Percentiles rank a stretch among this genome's conserved stretches.
Evolutionary conservation across 2,888 invertebrate genomes (phyloP).

Genomic region (Limnephilus lunatus): DNA sequence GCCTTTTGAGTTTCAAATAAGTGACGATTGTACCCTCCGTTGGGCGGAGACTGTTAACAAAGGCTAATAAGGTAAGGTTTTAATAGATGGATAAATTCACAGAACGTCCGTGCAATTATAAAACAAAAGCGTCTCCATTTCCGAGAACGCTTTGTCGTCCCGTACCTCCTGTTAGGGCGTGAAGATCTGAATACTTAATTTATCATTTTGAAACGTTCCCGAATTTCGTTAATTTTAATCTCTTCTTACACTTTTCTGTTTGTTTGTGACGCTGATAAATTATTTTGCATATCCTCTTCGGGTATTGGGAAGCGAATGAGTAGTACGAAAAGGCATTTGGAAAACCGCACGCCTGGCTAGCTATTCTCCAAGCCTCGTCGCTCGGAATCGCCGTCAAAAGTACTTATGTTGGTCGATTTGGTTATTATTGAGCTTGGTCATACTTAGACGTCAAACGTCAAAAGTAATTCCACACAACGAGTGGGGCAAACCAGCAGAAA

Average conservation of each 20-base stretch:
- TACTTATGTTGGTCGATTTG: too few relatives aligned
- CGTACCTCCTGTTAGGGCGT: neutral
- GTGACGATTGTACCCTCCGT: neutral
- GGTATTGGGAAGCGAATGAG: neutral
- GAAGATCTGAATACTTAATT: slow-evolving; percentile 43
- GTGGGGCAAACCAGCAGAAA: too few relatives aligned
- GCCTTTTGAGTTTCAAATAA: neutral
- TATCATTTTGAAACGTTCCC: slow-evolving; percentile 50
- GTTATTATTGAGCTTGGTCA: too few relatives aligned
- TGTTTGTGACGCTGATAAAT: slow-evolving; percentile 6
- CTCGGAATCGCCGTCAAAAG: too few relatives aligned
- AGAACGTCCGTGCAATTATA: slow-evolving; percentile 45
- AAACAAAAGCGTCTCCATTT: slow-evolving; percentile 43
- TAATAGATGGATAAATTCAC: slow-evolving; percentile 47
- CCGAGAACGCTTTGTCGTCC: slow-evolving; percentile 28
- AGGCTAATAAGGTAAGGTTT: slow-evolving; percentile 45
- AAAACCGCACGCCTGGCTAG: neutral
- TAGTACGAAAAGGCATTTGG: neutral
- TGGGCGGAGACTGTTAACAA: slow-evolving; percentile 8
- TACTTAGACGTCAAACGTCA: too few relatives aligned
- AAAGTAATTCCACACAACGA: too few relatives aligned
- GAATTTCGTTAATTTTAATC: slow-evolving; percentile 53
- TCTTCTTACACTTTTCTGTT: slow-evolving; percentile 18
- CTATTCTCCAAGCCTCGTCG: too few relatives aligned
- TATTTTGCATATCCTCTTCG: neutral